phyloP scores from a whole-genome alignment of 2,113 vertebrate genomes.

The Chelonoidis abingdonii region DNA sequence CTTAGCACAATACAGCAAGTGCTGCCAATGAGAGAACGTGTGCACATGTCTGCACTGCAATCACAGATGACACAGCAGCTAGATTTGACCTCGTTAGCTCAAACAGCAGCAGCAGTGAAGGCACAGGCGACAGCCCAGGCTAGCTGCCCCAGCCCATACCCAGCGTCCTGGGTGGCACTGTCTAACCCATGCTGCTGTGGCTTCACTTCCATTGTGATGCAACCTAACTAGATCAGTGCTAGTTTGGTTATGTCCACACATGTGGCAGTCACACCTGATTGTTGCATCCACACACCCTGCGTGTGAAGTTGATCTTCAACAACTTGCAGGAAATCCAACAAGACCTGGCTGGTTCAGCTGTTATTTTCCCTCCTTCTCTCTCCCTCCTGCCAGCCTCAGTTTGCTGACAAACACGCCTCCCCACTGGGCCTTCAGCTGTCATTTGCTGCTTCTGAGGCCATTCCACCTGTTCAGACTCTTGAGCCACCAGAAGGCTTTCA shows the following conservation, averaged over 20 bases:
- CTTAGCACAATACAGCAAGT: neutral
- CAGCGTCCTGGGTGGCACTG: neutral
- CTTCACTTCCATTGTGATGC: neutral
- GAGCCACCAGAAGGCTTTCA: rapidly evolving
- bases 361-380: rapidly evolving
- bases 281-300: neutral
- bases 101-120: neutral
- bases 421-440: rapidly evolving
- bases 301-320: neutral
- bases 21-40: neutral
- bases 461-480: neutral
- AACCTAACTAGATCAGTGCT: neutral
- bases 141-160: neutral
- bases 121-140: neutral
- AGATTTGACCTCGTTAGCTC: neutral
- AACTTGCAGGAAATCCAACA: neutral
- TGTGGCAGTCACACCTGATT: neutral
- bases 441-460: neutral
- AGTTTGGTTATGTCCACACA: too few species aligned
- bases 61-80: neutral
- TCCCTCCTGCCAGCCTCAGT: neutral
- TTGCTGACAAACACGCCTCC: neutral
- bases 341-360: neutral
- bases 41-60: neutral
- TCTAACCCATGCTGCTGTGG: neutral